Percentiles rank a stretch among this genome's conserved stretches.
phyloP scores from a whole-genome alignment of 1,140 invertebrate genomes.

The Lordiphosa collinella region DNA sequence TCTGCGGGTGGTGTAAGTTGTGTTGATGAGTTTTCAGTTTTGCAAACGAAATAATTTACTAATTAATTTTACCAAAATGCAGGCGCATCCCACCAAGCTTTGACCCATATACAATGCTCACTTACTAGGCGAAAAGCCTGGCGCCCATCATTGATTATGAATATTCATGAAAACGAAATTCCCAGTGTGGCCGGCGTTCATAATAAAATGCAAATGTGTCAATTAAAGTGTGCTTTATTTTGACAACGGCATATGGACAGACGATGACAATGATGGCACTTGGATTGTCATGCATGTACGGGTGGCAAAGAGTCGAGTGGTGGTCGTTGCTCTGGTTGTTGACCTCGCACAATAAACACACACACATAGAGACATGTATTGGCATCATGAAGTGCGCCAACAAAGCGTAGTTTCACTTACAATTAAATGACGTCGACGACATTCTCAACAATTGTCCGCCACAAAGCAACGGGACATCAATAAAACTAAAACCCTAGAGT shows the following conservation, averaged over 20 bases:
- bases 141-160: conserved; percentile 38
- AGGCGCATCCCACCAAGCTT: no score
- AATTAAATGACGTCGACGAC: conserved; percentile 72
- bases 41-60: no score
- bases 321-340: conserved; percentile 64
- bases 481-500: conserved; percentile 59
- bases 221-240: conserved; percentile 77
- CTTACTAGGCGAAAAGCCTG: conserved; percentile 7
- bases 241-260: conserved; percentile 54
- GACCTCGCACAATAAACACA: conserved; percentile 52
- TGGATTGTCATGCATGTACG: conserved; percentile 39
- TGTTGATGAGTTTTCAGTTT: no score
- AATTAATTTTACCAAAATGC: no score
- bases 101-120: no score
- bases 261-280: conserved; percentile 38
- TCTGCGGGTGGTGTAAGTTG: no score
- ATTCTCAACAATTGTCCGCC: conserved; percentile 66
- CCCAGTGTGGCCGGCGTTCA: conserved; percentile 47
- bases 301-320: conserved; percentile 32
- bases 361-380: background rate
- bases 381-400: conserved; percentile 35
- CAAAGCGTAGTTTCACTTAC: conserved; percentile 73
- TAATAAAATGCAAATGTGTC: conserved; percentile 76
- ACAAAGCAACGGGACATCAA: conserved; percentile 75
- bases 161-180: conserved; percentile 52